Evolutionary conservation across 2,797 vertebrate genomes (phyloP).

Genomic region (Podarcis lilfordi): DNA sequence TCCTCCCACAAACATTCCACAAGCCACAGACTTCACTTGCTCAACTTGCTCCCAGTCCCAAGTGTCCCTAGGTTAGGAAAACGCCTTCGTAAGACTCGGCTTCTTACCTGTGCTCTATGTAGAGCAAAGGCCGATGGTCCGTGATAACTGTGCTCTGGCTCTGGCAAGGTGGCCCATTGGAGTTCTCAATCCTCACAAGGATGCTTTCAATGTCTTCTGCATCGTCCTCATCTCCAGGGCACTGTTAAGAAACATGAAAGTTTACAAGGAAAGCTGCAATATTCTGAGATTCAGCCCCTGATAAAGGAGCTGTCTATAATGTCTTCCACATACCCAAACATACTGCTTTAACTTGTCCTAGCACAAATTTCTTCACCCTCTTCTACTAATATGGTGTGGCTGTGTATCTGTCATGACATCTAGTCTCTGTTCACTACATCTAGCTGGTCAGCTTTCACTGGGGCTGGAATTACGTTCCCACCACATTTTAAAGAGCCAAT

Average conservation of each 20-base stretch:
- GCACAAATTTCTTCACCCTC: background rate
- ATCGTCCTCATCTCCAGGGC: slow-evolving; percentile 72
- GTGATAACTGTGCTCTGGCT: slow-evolving; percentile 71
- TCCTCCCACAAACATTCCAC: background rate
- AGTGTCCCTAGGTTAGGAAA: background rate
- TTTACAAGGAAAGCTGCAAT: background rate
- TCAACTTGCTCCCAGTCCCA: background rate
- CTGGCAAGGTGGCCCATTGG: slow-evolving; percentile 75
- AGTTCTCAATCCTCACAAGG: slow-evolving; percentile 86
- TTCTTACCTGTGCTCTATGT: slow-evolving; percentile 92
- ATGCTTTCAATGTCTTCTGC: slow-evolving; percentile 89
- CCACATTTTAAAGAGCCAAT: background rate
- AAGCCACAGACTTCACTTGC: background rate
- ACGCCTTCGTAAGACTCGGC: background rate
- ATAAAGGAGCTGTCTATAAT: background rate
- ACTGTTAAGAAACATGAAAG: slow-evolving; percentile 12
- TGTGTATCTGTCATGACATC: too few species aligned
- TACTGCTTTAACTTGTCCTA: background rate
- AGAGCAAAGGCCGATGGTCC: slow-evolving; percentile 83
- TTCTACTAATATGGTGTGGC: too few species aligned
- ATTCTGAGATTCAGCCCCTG: background rate
- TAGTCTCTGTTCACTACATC: too few species aligned
- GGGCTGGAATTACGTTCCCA: background rate
- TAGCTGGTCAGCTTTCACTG: background rate
- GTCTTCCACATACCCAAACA: background rate